phyloP scores from a whole-genome alignment of 2,113 vertebrate genomes.

The Sinocyclocheilus anshuiensis region DNA sequence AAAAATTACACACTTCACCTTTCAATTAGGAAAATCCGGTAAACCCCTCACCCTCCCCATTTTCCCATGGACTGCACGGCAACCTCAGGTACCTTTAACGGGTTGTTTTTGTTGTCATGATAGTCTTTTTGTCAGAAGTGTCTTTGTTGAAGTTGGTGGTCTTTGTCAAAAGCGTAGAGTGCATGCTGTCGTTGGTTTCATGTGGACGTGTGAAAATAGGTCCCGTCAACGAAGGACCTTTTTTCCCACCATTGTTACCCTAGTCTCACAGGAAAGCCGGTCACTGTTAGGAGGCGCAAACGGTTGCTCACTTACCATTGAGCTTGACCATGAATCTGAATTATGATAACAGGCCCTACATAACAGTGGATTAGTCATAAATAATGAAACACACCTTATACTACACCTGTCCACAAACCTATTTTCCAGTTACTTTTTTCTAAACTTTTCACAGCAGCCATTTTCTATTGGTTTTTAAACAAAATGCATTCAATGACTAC shows the following conservation, averaged over 20 bases:
- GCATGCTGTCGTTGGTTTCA: constrained; percentile 33
- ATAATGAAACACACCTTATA: background rate
- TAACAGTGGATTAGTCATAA: constrained; percentile 12
- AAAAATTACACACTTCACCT: constrained; percentile 2
- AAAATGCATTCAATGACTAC: too few relatives aligned
- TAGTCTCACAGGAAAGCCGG: constrained; percentile 65
- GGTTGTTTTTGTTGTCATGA: constrained; percentile 28
- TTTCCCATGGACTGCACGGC: background rate
- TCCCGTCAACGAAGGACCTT: background rate
- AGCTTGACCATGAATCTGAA: constrained; percentile 69
- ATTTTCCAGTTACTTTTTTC: too few relatives aligned
- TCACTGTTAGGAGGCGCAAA: constrained; percentile 56
- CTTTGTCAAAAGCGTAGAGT: constrained; percentile 27
- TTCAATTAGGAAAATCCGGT: background rate
- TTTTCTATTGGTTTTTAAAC: too few relatives aligned
- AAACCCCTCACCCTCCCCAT: background rate
- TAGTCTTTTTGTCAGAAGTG: background rate
- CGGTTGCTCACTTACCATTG: constrained; percentile 50
- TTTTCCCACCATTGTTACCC: constrained; percentile 79
- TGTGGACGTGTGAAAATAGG: constrained; percentile 55
- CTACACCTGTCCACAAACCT: background rate
- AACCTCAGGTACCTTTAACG: background rate
- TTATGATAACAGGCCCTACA: background rate
- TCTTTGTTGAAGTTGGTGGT: constrained; percentile 11
- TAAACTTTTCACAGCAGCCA: too few relatives aligned